Conservation (phyloP, 1,140 invertebrate genomes). For the Penaeus vannamei region DNA sequence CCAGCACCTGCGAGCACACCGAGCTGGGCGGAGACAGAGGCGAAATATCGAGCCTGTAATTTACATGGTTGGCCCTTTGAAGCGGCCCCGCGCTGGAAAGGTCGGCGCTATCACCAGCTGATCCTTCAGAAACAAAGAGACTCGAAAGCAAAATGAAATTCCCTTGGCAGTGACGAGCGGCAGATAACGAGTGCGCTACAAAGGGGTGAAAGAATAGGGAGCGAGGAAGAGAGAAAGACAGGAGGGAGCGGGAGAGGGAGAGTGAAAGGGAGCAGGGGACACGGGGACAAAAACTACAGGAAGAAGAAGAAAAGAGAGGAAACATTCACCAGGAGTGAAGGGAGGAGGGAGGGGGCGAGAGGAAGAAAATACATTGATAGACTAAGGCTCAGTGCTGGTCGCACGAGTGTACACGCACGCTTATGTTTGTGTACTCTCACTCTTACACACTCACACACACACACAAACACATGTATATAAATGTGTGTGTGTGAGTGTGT, state of each 20-base stretch:
- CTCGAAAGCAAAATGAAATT: conserved; percentile 61
- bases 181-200: no score
- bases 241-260: background rate
- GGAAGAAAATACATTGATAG: conserved; percentile 2
- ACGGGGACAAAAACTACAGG: background rate
- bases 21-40: no score
- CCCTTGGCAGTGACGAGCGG: conserved; percentile 43
- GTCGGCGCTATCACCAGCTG: conserved; percentile 44
- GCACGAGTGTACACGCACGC: no score
- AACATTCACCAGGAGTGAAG: background rate
- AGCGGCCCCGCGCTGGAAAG: conserved; percentile 51
- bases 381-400: background rate
- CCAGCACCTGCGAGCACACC: no score
- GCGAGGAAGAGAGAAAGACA: conserved; percentile 12
- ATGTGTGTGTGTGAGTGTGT: no score
- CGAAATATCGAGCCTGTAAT: conserved; percentile 38
- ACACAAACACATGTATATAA: no score
- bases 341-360: background rate
- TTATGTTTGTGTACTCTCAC: no score
- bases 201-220: background rate
- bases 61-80: conserved; percentile 52
- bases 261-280: background rate
- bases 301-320: conserved; percentile 7
- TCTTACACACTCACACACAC: no score
- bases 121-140: conserved; percentile 56